Evolutionary conservation across 2,113 vertebrate genomes (phyloP), one percentile per base, ranked within the genome.

Genomic region (Salminus brasiliensis): DNA sequence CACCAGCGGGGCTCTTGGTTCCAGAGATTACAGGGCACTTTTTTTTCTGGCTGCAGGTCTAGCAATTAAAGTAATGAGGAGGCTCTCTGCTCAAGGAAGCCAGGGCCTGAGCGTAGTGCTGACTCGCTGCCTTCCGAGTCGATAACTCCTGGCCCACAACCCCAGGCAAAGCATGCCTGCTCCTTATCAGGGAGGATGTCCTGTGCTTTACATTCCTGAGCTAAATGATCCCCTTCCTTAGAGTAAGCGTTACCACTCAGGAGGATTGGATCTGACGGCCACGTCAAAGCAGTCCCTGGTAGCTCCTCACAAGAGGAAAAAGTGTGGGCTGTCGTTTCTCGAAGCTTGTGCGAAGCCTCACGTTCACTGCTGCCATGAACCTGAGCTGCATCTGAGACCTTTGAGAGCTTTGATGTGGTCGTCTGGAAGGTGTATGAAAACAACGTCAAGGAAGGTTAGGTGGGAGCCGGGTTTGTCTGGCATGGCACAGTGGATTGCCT

Each of bases 31-130:
- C 68, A 81, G 84, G 75, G 80, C 81, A n/a, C 70, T 63, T 76
- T 39, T 39, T 69, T 80, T 71, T 67, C 67, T 27, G 87, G 80
- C 85, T 88, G 81, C 72, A 78, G 86, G 87, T 88, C 85, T 55
- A 83, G 83, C 85, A 85, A 88, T 90, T 88, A 89, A 53, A 89
- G 79, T 87, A 88, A 91, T 88, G 87, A 89, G 83, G 81, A 81
- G 30, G 70, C 72, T 53, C 74, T 83, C 41, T 45, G 68, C 73
- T 69, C 82, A 57, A 36, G 75, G 78, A 81, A 87, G 80, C 84
- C 83, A 81, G 73, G 84, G 80, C 80, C 74, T 7, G 45, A 79
- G 84, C 53, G 71, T 80, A 72, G 66, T 78, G 74, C 84, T 81
- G 80, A 82, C 79, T 82, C 47, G 80, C 84, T 76, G 82, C 78